Percentiles rank a stretch among this genome's conserved stretches.
Conservation (phyloP, 2,797 vertebrate species). For the Gephyroberyx darwinii region DNA sequence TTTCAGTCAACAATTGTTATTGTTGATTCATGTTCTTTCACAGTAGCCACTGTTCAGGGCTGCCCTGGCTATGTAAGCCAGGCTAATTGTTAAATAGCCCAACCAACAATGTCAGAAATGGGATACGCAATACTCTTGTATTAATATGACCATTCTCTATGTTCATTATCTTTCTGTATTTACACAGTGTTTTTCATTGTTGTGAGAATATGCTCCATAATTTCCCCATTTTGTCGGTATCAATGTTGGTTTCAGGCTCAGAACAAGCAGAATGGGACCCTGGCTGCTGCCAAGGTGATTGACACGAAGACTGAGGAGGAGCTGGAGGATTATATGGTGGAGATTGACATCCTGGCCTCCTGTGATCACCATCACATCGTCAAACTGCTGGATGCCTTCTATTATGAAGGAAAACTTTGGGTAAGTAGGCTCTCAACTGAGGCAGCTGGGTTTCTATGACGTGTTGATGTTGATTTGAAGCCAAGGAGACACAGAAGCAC, state of each 20-base stretch:
- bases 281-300: conserved; percentile 98
- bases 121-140: not conserved
- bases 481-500: conserved; percentile 36
- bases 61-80: not conserved
- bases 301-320: conserved; percentile 99
- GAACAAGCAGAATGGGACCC: conserved; percentile 93
- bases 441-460: not conserved
- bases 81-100: conserved; percentile 6
- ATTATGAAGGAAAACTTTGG: conserved; percentile 97
- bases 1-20: conserved; percentile 15
- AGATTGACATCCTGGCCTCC: conserved; percentile 98
- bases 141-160: not conserved
- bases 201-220: not conserved
- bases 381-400: conserved; percentile 97
- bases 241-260: conserved; percentile 86
- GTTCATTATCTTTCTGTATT: not conserved
- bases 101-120: not conserved
- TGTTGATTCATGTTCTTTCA: conserved; percentile 20
- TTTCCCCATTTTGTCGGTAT: conserved; percentile 4
- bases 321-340: conserved; percentile 99
- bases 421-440: conserved; percentile 77
- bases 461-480: conserved; percentile 45
- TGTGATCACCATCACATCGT: conserved; percentile 97
- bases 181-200: not conserved
- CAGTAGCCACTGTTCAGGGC: not conserved